phyloP scores from a whole-genome alignment of 2,113 vertebrate genomes.

The Dolichotis patagonum region DNA sequence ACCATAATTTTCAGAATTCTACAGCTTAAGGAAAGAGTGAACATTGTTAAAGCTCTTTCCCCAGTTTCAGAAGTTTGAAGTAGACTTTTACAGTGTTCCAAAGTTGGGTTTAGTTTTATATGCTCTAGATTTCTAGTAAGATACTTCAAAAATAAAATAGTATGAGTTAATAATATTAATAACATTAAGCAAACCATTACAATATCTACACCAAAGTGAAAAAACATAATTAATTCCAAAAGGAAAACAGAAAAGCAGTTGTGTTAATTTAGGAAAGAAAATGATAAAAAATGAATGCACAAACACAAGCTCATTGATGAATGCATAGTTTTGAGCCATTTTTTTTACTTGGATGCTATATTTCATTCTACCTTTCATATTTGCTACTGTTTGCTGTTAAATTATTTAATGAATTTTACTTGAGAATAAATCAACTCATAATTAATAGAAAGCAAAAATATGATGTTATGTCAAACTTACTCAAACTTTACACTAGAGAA shows the following conservation, averaged over 20 bases:
- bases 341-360: background rate
- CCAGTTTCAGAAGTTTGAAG: background rate
- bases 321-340: background rate
- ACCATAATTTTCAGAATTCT: background rate
- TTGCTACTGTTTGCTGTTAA: background rate
- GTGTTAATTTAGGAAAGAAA: slow-evolving; percentile 2
- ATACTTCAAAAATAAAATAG: background rate
- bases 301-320: background rate
- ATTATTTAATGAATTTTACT: background rate
- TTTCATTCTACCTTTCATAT: background rate
- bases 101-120: background rate
- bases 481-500: background rate
- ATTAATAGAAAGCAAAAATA: background rate
- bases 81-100: background rate
- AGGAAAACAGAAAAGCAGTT: background rate
- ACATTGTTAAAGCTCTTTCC: background rate
- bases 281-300: background rate
- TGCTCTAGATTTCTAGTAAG: background rate
- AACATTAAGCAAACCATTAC: background rate
- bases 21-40: background rate
- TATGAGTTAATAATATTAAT: background rate
- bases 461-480: background rate
- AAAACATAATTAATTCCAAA: background rate
- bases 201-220: background rate
- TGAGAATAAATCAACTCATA: background rate